Evolutionary conservation across 2,888 invertebrate genomes (phyloP).

Genomic region (Scaptomyza cyrtandrae): DNA sequence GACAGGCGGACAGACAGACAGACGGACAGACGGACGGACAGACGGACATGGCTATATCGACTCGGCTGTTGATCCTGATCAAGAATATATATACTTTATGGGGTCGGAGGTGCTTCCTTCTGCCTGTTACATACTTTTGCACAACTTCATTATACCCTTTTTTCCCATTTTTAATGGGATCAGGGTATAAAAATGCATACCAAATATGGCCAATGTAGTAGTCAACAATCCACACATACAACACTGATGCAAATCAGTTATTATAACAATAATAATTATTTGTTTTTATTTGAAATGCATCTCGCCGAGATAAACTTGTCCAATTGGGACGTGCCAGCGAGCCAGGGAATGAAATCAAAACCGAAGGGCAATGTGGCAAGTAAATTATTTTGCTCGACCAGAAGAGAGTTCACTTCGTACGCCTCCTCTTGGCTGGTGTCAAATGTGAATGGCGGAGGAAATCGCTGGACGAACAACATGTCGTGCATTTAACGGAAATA

Average conservation of each 20-base stretch:
- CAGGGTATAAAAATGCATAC: too few species aligned
- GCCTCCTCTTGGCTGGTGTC: slow-evolving; percentile 26
- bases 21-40: too few species aligned
- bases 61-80: too few species aligned
- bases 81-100: too few species aligned
- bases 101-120: too few species aligned
- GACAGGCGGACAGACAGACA: too few species aligned
- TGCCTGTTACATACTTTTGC: too few species aligned
- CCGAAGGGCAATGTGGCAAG: neutral
- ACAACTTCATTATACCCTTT: too few species aligned
- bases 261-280: slow-evolving; percentile 1
- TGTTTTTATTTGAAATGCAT: neutral
- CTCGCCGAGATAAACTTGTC: neutral
- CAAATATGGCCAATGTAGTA: neutral
- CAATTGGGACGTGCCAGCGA: neutral
- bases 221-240: neutral
- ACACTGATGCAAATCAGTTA: neutral
- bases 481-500: slow-evolving; percentile 72
- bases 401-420: too few species aligned
- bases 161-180: too few species aligned
- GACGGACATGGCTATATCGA: too few species aligned
- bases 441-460: slow-evolving; percentile 50
- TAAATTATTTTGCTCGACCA: too few species aligned
- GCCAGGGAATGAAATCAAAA: slow-evolving; percentile 6
- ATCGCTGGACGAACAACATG: slow-evolving; percentile 67